These are phyloP conservation scores for Bergia puertoricense DNA, from an alignment of 92 coral and sea anemone species.

Conservation along the genomic window DNA sequence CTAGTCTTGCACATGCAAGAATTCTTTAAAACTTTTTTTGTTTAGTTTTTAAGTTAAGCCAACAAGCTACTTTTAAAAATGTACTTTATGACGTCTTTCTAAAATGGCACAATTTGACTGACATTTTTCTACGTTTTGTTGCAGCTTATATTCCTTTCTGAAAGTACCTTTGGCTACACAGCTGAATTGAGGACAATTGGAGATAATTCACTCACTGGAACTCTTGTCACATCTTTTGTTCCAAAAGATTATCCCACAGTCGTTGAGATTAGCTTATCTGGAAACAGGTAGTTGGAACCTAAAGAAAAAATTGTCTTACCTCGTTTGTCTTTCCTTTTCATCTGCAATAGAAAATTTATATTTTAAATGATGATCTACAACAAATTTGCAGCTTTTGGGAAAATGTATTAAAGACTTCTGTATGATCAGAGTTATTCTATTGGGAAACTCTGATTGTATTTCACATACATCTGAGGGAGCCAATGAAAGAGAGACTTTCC, in stretches of 20 bases:
- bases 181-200: neutral
- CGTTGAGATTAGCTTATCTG: conserved; percentile 2
- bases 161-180: neutral
- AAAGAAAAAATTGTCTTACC: neutral
- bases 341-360: neutral
- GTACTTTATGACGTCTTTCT: neutral
- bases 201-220: neutral
- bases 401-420: too few species aligned
- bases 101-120: neutral
- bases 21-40: too few species aligned
- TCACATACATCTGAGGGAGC: too few species aligned
- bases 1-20: too few species aligned
- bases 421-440: too few species aligned
- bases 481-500: too few species aligned
- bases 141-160: neutral
- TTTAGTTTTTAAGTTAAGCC: too few species aligned
- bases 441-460: too few species aligned
- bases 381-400: too few species aligned
- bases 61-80: too few species aligned
- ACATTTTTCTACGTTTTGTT: neutral
- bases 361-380: too few species aligned
- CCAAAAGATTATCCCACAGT: conserved; percentile 4
- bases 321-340: neutral
- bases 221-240: neutral
- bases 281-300: neutral